A percentile compares a stretch with the other conserved stretches of the same genome.
These are phyloP conservation scores for Ceraclea dissimilis DNA, from an alignment of 2,888 invertebrate species.

Conservation along the genomic window DNA sequence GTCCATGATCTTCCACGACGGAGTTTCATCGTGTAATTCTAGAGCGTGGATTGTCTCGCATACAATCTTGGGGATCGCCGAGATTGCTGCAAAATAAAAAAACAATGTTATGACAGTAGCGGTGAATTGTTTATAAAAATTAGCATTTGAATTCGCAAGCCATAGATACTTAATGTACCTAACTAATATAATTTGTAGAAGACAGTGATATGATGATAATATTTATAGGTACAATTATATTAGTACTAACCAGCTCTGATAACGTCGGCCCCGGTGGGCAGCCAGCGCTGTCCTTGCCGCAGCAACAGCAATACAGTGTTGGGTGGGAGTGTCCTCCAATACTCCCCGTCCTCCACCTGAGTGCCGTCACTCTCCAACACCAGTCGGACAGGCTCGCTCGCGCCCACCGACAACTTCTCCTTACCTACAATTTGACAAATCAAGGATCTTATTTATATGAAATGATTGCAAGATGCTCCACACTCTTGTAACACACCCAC, in stretches of 20 bases:
- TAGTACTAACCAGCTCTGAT: conserved; percentile 73
- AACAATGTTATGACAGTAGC: background rate
- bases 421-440: conserved; percentile 51
- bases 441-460: background rate
- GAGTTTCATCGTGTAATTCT: conserved; percentile 93
- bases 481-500: no score
- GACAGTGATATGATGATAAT: background rate
- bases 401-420: conserved; percentile 82
- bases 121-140: no score
- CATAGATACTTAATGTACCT: background rate
- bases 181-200: background rate
- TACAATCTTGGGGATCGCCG: conserved; percentile 93
- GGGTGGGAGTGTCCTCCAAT: conserved; percentile 88
- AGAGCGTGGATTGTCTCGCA: conserved; percentile 94
- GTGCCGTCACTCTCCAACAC: conserved; percentile 95
- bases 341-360: conserved; percentile 93
- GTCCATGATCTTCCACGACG: conserved; percentile 98
- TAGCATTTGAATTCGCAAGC: no score
- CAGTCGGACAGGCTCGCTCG: conserved; percentile 79
- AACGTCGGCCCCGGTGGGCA: conserved; percentile 89
- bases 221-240: no score
- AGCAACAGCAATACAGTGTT: conserved; percentile 84
- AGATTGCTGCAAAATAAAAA: conserved; percentile 68
- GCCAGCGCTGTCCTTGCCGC: conserved; percentile 87
- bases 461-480: no score